Conservation (phyloP, 2,888 invertebrate genomes). For the Tetranychus piercei region DNA sequence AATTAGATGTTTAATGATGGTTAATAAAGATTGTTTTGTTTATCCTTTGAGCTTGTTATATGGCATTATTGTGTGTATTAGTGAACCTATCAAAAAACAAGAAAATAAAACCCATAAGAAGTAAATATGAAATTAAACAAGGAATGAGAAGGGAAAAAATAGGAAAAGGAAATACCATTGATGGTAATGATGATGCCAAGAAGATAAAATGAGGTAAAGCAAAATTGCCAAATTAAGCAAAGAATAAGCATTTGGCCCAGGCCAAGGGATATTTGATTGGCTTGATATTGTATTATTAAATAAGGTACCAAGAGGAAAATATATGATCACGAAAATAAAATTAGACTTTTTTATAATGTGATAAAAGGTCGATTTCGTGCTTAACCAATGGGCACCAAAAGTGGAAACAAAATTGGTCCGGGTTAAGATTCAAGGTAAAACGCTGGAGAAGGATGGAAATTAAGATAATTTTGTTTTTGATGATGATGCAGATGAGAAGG, state of each 20-base stretch:
- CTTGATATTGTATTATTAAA: background rate
- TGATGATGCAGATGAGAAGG: background rate
- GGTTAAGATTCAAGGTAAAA: no score
- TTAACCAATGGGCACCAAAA: background rate
- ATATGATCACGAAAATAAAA: background rate
- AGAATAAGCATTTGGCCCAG: background rate
- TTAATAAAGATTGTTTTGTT: background rate
- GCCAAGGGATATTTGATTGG: background rate
- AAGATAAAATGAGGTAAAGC: background rate
- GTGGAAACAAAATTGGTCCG: no score
- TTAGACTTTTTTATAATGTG: background rate
- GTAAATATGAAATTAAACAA: background rate
- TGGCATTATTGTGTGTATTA: no score
- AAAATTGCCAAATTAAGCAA: background rate
- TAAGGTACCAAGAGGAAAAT: background rate
- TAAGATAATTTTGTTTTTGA: background rate
- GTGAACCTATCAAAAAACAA: no score
- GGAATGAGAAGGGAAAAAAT: background rate
- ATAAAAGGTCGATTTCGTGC: background rate
- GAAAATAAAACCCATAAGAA: no score
- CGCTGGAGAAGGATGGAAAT: background rate
- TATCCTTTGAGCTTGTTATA: no score
- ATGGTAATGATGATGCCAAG: background rate
- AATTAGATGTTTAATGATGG: background rate
- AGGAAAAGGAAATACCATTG: constrained; percentile 1